A percentile compares a stretch with the other conserved stretches of the same genome.
These are phyloP conservation scores for Globodera rostochiensis DNA, from an alignment of 1,140 invertebrate genomes.

Conservation along the genomic window DNA sequence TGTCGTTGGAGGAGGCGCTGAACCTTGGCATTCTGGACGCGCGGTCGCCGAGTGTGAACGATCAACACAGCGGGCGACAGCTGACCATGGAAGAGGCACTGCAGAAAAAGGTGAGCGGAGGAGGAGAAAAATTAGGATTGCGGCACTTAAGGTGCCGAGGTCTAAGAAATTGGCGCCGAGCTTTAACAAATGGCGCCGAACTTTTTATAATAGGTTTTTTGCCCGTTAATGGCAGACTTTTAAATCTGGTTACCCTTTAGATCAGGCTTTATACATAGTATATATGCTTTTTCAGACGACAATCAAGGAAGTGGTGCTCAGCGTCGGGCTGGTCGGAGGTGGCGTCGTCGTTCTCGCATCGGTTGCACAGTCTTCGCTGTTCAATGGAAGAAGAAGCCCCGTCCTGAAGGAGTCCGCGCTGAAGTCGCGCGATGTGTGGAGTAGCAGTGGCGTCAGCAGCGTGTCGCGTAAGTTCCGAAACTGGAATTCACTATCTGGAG, in stretches of 20 bases:
- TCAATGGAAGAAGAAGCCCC: background rate
- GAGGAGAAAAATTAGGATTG: too few relatives aligned
- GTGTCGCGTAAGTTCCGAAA: too few relatives aligned
- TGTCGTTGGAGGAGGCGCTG: constrained; percentile 78
- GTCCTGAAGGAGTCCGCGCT: background rate
- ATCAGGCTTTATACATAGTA: too few relatives aligned
- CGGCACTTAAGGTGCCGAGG: too few relatives aligned
- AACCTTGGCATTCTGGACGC: constrained; percentile 77
- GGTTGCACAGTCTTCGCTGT: background rate
- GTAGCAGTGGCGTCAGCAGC: background rate
- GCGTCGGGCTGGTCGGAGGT: constrained; percentile 28
- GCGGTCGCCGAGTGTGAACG: constrained; percentile 77
- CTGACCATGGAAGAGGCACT: constrained; percentile 82
- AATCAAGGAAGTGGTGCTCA: background rate
- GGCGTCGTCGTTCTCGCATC: background rate
- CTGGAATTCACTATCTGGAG: background rate
- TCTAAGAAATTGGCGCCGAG: too few relatives aligned
- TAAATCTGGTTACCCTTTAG: too few relatives aligned
- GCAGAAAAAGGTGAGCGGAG: constrained; percentile 71
- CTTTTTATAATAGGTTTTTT: too few relatives aligned
- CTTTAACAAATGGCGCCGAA: too few relatives aligned
- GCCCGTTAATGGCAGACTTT: too few relatives aligned
- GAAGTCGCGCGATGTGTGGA: background rate
- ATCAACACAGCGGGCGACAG: constrained; percentile 78
- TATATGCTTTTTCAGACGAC: too few relatives aligned